Evolutionary conservation across 2,797 vertebrate genomes (phyloP).

Genomic region (Discoglossus pictus): DNA sequence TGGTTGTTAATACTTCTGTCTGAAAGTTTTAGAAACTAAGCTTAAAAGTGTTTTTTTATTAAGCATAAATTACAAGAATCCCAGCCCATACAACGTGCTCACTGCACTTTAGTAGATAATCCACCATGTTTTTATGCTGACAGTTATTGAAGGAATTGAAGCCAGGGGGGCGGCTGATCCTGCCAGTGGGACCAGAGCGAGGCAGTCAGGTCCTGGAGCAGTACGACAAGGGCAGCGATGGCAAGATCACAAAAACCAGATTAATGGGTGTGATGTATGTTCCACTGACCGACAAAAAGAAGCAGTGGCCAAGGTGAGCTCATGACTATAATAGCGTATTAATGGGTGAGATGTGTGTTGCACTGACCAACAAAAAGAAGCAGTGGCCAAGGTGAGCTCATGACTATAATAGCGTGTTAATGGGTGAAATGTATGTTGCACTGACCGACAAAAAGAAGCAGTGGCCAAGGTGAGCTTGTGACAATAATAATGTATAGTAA

Average conservation of each 20-base stretch:
- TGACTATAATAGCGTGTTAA: constrained; percentile 60
- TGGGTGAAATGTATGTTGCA: constrained; percentile 89
- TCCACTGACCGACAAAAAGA: constrained; percentile 85
- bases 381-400: constrained; percentile 83
- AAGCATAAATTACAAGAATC: no score
- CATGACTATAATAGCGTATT: constrained; percentile 52
- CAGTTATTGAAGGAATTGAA: constrained; percentile 88
- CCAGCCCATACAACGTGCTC: neutral
- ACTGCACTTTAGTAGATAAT: neutral
- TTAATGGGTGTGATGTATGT: constrained; percentile 91
- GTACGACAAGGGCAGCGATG: constrained; percentile 83
- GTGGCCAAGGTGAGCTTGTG: constrained; percentile 78
- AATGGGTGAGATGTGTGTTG: constrained; percentile 90
- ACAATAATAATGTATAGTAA: constrained; percentile 17
- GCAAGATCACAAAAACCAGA: constrained; percentile 77
- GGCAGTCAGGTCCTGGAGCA: constrained; percentile 86
- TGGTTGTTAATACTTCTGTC: no score
- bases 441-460: constrained; percentile 86
- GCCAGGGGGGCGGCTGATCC: constrained; percentile 82
- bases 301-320: constrained; percentile 83
- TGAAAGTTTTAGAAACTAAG: no score
- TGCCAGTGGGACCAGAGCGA: constrained; percentile 83
- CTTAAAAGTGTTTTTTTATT: no score
- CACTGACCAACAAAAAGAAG: constrained; percentile 83
- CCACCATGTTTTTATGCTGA: neutral